Evolutionary conservation across 1,140 invertebrate species (phyloP), one percentile per base, ranked within the genome.

Genomic region (Triops cancriformis): DNA sequence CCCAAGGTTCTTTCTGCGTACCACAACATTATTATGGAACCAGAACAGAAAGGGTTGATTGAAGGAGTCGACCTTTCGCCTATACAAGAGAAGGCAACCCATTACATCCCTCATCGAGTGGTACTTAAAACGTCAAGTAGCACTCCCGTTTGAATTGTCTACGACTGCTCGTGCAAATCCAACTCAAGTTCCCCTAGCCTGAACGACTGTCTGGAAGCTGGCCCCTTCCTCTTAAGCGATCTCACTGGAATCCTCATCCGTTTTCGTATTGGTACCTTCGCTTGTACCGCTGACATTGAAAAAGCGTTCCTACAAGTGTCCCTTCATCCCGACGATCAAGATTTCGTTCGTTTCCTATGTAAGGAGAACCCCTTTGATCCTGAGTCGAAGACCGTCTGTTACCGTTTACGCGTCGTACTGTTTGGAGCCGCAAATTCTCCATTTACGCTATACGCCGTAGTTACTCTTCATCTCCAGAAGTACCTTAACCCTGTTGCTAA

Each of bases 301-400:
- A n/a, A n/a, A n/a, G n/a, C n/a, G n/a, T n/a, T n/a, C n/a, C n/a
- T n/a, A n/a, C n/a, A n/a, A n/a, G n/a, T n/a, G n/a, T n/a, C n/a
- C n/a, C n/a, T n/a, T n/a, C n/a, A n/a, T n/a, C n/a, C n/a, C n/a
- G n/a, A n/a, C n/a, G n/a, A n/a, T n/a, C n/a, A n/a, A n/a, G n/a
- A n/a, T n/a, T n/a, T n/a, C 18, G 76, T 77, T 23, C 64, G 72
- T 26, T 77, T 77, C 51, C 23, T 77, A 26, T 77, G 76, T 43
- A 12, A 64, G 11, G 51, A 72, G 76, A 31, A 77, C 41, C 42
- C 42, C 28, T 23, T 73, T n/a, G 64, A 77, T 23, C 26, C 76
- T 26, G 18, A 64, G 31, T 73, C 76, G 3, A 72, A 77, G 23
- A 18, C 73, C 0, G 28, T 72, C 10, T 74, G 14, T n/a, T 77